Base-by-base conservation (phyloP, 1,140 invertebrate species). In the Drosophila suzukii region DNA sequence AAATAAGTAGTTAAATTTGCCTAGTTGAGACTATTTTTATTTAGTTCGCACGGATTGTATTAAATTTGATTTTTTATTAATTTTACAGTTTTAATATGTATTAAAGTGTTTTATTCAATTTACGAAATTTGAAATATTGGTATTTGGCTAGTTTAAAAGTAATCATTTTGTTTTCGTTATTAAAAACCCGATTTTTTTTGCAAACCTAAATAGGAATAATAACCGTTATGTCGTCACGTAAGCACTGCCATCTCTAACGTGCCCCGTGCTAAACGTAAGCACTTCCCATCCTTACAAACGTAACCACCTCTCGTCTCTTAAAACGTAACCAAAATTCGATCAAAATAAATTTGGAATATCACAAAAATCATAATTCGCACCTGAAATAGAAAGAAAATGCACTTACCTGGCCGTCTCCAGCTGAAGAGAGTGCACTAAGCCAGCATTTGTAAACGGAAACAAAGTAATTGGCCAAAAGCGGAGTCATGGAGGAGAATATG, bases 401-500 rank as follows among this genome's bases (percentile, higher is more conserved):
- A 53, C 44, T 10, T 44, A 24, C 38, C 65, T 66, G 60, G 38
- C 38, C 38, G 27, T 15, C 39, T 39, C 3, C 39, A 57, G n/a
- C 38, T 36, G 0, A 63, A 68, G 12, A 65, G 41, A 59, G 62
- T 53, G 50, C 54, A 82, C 15, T 81, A 74, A 60, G 41, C 36
- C 24, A 36, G 44, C 24, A 49, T 24, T 38, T 54, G 17, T 36
- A 27, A 65, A 53, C 62, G 32, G 15, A 41, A 58, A 39, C 30
- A 55, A 13, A 41, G 10, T 61, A 66, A 56, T 62, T 43, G 53
- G 60, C 47, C 44, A 43, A 36, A 50, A 61, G 58, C 55, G 70
- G 50, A 61, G 61, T 17, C 75, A 91, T 91, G 90, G 90, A 91
- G 73, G 90, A 91, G 66, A 91, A 91, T 91, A 80, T 91, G 76